phyloP scores from a whole-genome alignment of 1,140 invertebrate genomes.

The Brachionus rubens region DNA sequence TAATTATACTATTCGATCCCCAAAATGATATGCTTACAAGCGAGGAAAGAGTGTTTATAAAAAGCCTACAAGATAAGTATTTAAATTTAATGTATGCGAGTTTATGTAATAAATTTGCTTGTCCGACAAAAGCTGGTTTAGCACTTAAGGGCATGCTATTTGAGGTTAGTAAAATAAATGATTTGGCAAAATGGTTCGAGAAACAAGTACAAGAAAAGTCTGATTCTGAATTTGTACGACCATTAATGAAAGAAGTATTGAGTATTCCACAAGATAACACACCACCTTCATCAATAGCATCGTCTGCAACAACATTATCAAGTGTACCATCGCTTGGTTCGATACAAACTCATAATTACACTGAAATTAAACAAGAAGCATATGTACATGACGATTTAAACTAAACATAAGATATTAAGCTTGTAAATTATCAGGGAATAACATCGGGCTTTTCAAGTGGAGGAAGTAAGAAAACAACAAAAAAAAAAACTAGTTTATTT shows the following conservation, averaged over 20 bases:
- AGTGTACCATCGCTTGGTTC: not conserved
- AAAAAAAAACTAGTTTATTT: too few species aligned
- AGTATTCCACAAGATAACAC: slow-evolving; percentile 29
- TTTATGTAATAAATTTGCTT: not conserved
- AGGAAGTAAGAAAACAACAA: too few species aligned
- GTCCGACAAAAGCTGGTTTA: not conserved
- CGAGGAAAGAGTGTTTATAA: slow-evolving; percentile 4
- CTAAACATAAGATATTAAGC: too few species aligned
- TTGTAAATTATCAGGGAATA: too few species aligned
- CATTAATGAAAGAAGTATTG: slow-evolving; percentile 45
- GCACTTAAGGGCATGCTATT: slow-evolving; percentile 31
- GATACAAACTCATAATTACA: not conserved
- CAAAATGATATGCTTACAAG: not conserved
- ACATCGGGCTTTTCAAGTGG: too few species aligned
- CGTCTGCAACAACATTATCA: not conserved
- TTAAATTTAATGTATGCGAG: slow-evolving; percentile 5
- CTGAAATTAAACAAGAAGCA: slow-evolving; percentile 13
- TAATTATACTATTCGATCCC: slow-evolving; percentile 35
- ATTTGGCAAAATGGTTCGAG: slow-evolving; percentile 34
- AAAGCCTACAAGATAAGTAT: slow-evolving; percentile 24
- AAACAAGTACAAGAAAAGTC: slow-evolving; percentile 13
- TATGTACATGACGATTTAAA: not conserved
- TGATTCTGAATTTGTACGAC: slow-evolving; percentile 20
- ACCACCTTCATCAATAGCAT: slow-evolving; percentile 8
- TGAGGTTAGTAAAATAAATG: slow-evolving; percentile 40